Evolutionary conservation across 2,113 vertebrate genomes (phyloP).

Genomic region (Setophaga petechia): DNA sequence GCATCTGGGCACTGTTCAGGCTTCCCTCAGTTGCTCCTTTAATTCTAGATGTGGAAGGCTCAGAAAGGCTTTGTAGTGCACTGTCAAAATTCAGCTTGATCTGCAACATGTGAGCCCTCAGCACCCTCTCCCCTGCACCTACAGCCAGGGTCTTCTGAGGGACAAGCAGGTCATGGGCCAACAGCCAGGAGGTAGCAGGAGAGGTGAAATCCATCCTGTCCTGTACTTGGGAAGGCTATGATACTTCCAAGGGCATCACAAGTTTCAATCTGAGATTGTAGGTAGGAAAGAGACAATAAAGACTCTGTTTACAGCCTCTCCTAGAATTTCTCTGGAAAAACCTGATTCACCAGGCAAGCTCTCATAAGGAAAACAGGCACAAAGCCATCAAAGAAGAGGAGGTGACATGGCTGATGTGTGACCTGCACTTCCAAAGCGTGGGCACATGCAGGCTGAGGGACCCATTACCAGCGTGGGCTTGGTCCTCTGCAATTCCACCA

Average conservation of each 20-base stretch:
- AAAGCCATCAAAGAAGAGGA: not conserved
- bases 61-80: not conserved
- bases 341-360: not conserved
- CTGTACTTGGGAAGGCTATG: not conserved
- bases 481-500: not conserved
- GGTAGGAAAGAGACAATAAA: not conserved
- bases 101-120: not conserved
- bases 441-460: accelerated
- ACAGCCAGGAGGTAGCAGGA: not conserved
- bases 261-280: not conserved
- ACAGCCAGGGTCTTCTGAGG: not conserved
- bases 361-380: not conserved
- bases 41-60: not conserved
- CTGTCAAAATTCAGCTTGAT: not conserved
- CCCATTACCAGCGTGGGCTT: accelerated
- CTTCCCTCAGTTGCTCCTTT: not conserved
- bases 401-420: not conserved
- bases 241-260: not conserved
- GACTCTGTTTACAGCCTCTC: not conserved
- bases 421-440: not conserved
- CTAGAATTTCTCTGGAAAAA: not conserved
- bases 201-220: not conserved
- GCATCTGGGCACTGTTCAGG: not conserved
- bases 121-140: too few relatives aligned
- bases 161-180: not conserved